Evolutionary conservation across 2,888 invertebrate genomes (phyloP).

Genomic region (Eucera pruinosa): DNA sequence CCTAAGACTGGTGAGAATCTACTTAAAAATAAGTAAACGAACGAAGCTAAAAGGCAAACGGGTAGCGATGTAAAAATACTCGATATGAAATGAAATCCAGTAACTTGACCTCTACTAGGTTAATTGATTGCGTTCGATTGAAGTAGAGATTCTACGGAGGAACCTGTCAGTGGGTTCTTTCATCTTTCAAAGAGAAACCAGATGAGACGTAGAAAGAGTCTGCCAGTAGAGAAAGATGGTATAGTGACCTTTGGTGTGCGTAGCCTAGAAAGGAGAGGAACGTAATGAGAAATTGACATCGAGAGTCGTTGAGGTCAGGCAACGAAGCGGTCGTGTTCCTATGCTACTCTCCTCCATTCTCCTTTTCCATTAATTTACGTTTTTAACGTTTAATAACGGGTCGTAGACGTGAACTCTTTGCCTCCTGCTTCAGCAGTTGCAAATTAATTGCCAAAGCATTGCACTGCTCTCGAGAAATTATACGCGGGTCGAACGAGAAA

Average conservation of each 20-base stretch:
- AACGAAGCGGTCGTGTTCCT: constrained; percentile 85
- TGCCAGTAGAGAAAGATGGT: background rate
- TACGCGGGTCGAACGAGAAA: no score
- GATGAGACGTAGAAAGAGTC: background rate
- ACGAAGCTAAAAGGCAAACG: no score
- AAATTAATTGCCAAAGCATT: no score
- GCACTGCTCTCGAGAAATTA: no score
- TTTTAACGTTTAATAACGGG: no score
- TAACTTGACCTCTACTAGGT: background rate
- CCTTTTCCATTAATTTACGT: constrained; percentile 37
- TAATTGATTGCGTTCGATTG: constrained; percentile 24
- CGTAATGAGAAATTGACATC: constrained; percentile 79
- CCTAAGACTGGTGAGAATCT: no score
- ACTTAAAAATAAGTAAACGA: no score
- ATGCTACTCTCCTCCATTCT: constrained; percentile 47
- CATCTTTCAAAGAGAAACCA: constrained; percentile 23
- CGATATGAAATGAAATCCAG: no score
- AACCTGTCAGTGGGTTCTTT: constrained; percentile 9
- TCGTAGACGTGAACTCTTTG: no score
- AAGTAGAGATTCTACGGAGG: constrained; percentile 15
- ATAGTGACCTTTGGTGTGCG: constrained; percentile 40
- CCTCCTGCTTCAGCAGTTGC: no score
- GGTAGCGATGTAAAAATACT: no score
- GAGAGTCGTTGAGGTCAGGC: constrained; percentile 74
- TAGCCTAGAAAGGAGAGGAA: constrained; percentile 64